phyloP scores from a whole-genome alignment of 2,797 vertebrate species.

The Artibeus lituratus region DNA sequence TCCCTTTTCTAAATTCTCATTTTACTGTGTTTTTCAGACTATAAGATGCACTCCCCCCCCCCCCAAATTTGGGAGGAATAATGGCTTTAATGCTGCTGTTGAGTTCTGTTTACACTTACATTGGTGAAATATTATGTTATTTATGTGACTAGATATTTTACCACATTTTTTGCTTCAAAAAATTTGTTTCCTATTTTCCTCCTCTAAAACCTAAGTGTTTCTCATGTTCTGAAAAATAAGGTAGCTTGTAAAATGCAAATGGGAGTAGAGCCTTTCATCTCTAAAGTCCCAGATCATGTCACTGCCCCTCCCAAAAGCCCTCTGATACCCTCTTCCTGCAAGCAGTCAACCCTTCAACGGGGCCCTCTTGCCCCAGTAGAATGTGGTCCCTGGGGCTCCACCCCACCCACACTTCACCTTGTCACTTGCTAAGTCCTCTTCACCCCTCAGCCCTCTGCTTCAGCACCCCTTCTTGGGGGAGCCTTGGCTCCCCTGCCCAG shows the following conservation, averaged over 20 bases:
- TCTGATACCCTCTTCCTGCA: neutral
- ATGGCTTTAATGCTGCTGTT: too few relatives aligned
- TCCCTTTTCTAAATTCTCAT: neutral
- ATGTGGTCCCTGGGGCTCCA: neutral
- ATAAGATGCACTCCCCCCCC: too few relatives aligned
- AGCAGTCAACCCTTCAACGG: neutral
- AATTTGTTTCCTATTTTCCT: too few relatives aligned
- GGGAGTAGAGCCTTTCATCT: neutral
- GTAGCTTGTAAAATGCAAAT: neutral
- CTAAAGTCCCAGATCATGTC: neutral
- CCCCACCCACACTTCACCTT: neutral
- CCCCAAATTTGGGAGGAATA: too few relatives aligned
- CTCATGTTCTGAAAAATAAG: too few relatives aligned
- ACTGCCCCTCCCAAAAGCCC: neutral
- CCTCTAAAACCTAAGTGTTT: too few relatives aligned
- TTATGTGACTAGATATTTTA: too few relatives aligned
- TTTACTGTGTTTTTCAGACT: neutral
- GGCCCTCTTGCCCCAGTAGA: rapidly evolving
- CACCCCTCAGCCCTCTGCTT: neutral
- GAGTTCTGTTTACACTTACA: too few relatives aligned
- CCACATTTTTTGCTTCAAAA: too few relatives aligned
- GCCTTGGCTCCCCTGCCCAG: neutral
- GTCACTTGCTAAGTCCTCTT: neutral
- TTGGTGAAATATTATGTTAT: too few relatives aligned
- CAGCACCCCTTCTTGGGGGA: neutral